Percentiles rank a stretch among this genome's conserved stretches.
phyloP scores from a whole-genome alignment of 2,797 vertebrate species.

The Scolopax bukidnonensis region DNA sequence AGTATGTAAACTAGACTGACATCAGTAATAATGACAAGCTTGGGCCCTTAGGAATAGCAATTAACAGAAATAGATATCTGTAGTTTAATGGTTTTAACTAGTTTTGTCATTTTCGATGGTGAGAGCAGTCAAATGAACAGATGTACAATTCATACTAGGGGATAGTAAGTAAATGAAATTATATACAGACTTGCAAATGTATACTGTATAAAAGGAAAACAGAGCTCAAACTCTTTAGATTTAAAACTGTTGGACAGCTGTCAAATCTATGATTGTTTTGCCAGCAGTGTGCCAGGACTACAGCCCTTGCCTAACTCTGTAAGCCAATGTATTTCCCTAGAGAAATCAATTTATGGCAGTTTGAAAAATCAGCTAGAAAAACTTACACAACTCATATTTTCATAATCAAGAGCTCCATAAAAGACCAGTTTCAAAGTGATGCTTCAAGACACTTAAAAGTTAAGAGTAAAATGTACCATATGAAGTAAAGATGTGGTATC shows the following conservation, averaged over 20 bases:
- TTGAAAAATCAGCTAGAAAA: slow-evolving; percentile 25
- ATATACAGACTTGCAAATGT: background rate
- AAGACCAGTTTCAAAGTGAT: background rate
- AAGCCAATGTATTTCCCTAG: background rate
- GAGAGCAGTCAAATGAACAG: background rate
- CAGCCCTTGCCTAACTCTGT: background rate
- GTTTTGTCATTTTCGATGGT: background rate
- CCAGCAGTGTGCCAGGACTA: background rate
- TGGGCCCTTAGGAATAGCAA: background rate
- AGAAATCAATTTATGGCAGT: background rate
- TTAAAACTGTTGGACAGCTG: background rate
- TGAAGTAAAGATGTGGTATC: background rate
- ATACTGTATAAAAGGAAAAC: background rate
- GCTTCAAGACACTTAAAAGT: background rate
- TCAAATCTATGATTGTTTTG: background rate
- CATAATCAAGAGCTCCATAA: background rate
- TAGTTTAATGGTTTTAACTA: background rate
- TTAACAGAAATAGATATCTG: background rate
- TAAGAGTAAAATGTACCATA: background rate
- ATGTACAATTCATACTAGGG: background rate
- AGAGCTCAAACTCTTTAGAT: background rate
- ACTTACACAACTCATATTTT: background rate
- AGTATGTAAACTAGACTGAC: background rate
- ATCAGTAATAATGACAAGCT: background rate
- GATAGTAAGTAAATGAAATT: background rate